A percentile compares a stretch with the other conserved stretches of the same genome.
Evolutionary conservation across 2,797 vertebrate species (phyloP).

Genomic region (Parauchenoglanis punctatus): DNA sequence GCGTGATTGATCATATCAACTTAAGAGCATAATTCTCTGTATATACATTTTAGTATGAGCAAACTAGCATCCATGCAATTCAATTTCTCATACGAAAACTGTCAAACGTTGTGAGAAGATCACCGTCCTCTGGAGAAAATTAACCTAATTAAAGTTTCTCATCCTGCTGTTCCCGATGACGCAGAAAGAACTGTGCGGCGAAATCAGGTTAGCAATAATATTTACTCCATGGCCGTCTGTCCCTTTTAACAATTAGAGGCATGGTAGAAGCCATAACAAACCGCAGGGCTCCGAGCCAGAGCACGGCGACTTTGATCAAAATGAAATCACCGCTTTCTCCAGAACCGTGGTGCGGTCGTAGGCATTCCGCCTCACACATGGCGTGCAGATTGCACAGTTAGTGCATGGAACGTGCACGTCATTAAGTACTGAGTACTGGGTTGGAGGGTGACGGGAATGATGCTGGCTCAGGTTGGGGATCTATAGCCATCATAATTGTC

Average conservation of each 20-base stretch:
- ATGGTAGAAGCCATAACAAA: slow-evolving; percentile 69
- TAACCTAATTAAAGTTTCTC: slow-evolving; percentile 43
- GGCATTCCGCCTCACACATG: slow-evolving; percentile 65
- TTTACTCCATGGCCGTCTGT: slow-evolving; percentile 62
- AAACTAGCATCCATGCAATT: background rate
- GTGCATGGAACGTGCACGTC: slow-evolving; percentile 23
- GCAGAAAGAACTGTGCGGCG: slow-evolving; percentile 43
- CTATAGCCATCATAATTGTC: background rate
- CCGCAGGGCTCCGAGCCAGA: slow-evolving; percentile 47
- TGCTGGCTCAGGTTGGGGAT: slow-evolving; percentile 1
- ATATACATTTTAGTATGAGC: background rate
- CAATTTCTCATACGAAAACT: background rate
- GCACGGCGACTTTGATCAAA: slow-evolving; percentile 64
- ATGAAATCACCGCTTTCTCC: slow-evolving; percentile 67
- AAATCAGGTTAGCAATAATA: slow-evolving; percentile 66
- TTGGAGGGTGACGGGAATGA: slow-evolving; percentile 19
- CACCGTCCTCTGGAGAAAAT: slow-evolving; percentile 22
- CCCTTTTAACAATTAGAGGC: slow-evolving; percentile 61
- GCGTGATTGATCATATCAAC: background rate
- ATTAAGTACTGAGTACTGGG: slow-evolving; percentile 12
- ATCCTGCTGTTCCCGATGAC: slow-evolving; percentile 43
- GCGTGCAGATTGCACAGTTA: slow-evolving; percentile 62
- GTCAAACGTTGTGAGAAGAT: slow-evolving; percentile 19
- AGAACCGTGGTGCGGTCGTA: slow-evolving; percentile 59
- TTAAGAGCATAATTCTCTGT: background rate